Percentiles rank a stretch among this genome's conserved stretches.
Evolutionary conservation across 2,113 vertebrate genomes (phyloP).

Genomic region (Heterotis niloticus): DNA sequence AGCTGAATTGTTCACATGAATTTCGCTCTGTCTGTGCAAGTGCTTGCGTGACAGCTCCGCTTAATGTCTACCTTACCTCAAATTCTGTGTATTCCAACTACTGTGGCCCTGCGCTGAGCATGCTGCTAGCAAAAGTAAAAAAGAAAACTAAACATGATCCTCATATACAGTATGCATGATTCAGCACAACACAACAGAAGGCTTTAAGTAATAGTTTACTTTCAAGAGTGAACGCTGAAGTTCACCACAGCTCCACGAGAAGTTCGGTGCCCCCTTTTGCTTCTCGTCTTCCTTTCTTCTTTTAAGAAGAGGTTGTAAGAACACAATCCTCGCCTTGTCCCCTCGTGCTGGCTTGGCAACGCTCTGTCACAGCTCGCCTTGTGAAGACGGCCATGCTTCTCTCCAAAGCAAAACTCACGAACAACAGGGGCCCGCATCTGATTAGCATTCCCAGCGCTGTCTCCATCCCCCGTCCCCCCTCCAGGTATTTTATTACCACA

Average conservation of each 20-base stretch:
- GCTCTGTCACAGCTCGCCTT: constrained; percentile 51
- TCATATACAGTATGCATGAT: too few relatives aligned
- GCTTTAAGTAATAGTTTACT: background rate
- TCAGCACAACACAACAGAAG: too few relatives aligned
- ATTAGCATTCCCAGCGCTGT: constrained; percentile 66
- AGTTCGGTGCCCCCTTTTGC: background rate
- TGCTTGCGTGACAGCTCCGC: too few relatives aligned
- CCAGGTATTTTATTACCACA: constrained; percentile 76
- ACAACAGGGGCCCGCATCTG: constrained; percentile 63
- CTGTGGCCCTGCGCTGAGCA: too few relatives aligned
- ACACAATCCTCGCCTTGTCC: constrained; percentile 46
- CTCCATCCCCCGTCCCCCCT: constrained; percentile 56
- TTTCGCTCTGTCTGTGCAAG: too few relatives aligned
- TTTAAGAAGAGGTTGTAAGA: constrained; percentile 29
- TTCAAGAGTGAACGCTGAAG: background rate
- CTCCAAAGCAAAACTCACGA: constrained; percentile 54
- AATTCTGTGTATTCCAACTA: too few relatives aligned
- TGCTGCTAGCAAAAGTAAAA: too few relatives aligned
- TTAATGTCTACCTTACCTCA: too few relatives aligned
- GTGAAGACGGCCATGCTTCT: constrained; percentile 60
- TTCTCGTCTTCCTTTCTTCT: constrained; percentile 22
- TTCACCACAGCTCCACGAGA: background rate
- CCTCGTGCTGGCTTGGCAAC: constrained; percentile 55
- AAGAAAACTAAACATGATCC: background rate
- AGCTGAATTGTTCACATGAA: too few relatives aligned